Evolutionary conservation across 2,797 vertebrate species (phyloP).

Genomic region (Sebastes variabilis): DNA sequence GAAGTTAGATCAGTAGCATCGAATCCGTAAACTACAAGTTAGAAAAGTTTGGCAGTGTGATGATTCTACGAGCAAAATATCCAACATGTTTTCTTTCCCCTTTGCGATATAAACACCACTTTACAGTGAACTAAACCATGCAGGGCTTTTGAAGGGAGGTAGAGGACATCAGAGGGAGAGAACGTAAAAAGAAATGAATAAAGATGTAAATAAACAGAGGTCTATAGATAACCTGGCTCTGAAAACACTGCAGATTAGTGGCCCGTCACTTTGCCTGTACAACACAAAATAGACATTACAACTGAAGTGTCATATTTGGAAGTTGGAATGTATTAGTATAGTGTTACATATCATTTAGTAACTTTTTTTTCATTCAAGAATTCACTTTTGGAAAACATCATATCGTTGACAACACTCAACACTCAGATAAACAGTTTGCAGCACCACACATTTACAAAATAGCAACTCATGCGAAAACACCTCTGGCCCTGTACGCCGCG

Average conservation of each 20-base stretch:
- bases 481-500: slow-evolving; percentile 46
- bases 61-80: slow-evolving; percentile 38
- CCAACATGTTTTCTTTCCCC: slow-evolving; percentile 2
- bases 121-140: slow-evolving; percentile 63
- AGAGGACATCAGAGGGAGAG: slow-evolving; percentile 26
- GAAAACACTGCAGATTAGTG: slow-evolving; percentile 52
- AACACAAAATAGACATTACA: slow-evolving; percentile 61
- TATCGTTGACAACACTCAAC: slow-evolving; percentile 71
- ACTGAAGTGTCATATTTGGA: slow-evolving; percentile 49
- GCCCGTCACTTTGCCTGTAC: slow-evolving; percentile 53
- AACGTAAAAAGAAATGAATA: slow-evolving; percentile 19
- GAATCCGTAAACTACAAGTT: background rate
- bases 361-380: slow-evolving; percentile 51
- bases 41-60: slow-evolving; percentile 40
- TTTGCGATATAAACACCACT: slow-evolving; percentile 36
- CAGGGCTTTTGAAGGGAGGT: slow-evolving; percentile 42
- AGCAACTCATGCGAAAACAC: slow-evolving; percentile 78
- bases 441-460: slow-evolving; percentile 80
- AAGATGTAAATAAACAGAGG: slow-evolving; percentile 1
- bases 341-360: slow-evolving; percentile 38
- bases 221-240: slow-evolving; percentile 32
- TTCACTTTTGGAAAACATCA: slow-evolving; percentile 65
- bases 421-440: slow-evolving; percentile 76
- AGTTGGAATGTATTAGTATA: slow-evolving; percentile 69
- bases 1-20: background rate